Evolutionary conservation across 1,140 invertebrate species (phyloP).

Genomic region (Brachionus angularis): DNA sequence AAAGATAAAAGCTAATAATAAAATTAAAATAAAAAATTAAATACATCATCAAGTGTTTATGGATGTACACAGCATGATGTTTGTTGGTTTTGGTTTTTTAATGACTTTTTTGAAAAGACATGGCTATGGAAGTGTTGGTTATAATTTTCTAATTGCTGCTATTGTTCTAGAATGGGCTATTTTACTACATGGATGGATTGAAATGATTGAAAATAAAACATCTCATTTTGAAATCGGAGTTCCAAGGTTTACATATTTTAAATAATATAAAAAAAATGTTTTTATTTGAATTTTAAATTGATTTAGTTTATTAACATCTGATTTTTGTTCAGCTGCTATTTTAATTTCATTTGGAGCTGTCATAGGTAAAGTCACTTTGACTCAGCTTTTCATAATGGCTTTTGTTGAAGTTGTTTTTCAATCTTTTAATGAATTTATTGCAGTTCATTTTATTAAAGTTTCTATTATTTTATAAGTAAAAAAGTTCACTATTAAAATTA

Average conservation of each 20-base stretch:
- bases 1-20: neutral
- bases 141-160: slow-evolving; percentile 47
- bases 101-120: slow-evolving; percentile 86
- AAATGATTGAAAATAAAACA: slow-evolving; percentile 32
- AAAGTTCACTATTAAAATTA: neutral
- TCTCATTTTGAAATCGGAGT: slow-evolving; percentile 52
- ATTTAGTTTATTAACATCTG: slow-evolving; percentile 70
- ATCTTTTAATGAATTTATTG: slow-evolving; percentile 73
- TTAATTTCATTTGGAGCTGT: slow-evolving; percentile 87
- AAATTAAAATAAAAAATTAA: neutral
- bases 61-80: slow-evolving; percentile 73
- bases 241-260: slow-evolving; percentile 49
- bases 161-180: slow-evolving; percentile 46
- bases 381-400: slow-evolving; percentile 76
- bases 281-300: neutral
- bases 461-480: slow-evolving; percentile 47
- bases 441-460: slow-evolving; percentile 71
- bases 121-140: slow-evolving; percentile 55
- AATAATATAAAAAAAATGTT: too few relatives aligned
- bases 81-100: slow-evolving; percentile 85
- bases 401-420: slow-evolving; percentile 70
- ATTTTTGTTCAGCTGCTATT: slow-evolving; percentile 80
- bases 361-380: slow-evolving; percentile 75
- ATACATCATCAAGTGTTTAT: slow-evolving; percentile 46
- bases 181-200: slow-evolving; percentile 46